These are phyloP conservation scores for Brachyptera putata DNA, from an alignment of 2,888 invertebrate species.

Conservation along the genomic window DNA sequence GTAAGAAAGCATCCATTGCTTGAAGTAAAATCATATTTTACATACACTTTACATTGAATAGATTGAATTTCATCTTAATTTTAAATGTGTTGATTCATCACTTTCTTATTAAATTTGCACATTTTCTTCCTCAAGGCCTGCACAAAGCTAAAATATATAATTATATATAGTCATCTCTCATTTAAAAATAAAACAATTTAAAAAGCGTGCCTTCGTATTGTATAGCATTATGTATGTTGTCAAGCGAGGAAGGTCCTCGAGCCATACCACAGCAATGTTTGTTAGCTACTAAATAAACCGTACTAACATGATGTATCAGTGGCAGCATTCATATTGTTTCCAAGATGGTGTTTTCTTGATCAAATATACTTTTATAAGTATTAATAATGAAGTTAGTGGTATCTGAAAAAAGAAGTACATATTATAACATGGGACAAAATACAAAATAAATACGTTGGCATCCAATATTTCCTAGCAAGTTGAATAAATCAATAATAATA, in stretches of 20 bases:
- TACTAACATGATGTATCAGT: background rate
- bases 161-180: slow-evolving; percentile 3
- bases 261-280: background rate
- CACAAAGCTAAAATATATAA: slow-evolving; percentile 31
- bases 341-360: background rate
- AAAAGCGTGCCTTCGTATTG: slow-evolving; percentile 1
- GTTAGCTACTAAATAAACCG: background rate
- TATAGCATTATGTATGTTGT: background rate
- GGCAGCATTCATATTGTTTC: background rate
- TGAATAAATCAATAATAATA: too few species aligned
- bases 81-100: slow-evolving; percentile 8
- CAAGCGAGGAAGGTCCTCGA: background rate
- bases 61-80: background rate
- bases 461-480: too few species aligned
- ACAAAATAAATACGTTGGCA: too few species aligned
- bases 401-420: background rate
- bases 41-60: slow-evolving; percentile 18
- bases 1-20: slow-evolving; percentile 28
- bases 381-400: background rate
- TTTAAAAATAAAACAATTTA: slow-evolving; percentile 30
- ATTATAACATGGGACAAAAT: too few species aligned
- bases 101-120: slow-evolving; percentile 24
- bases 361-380: background rate
- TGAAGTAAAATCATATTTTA: too few species aligned
- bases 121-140: slow-evolving; percentile 26